These are phyloP conservation scores for Phthorimaea operculella DNA, from an alignment of 1,140 invertebrate genomes.

Conservation along the genomic window DNA sequence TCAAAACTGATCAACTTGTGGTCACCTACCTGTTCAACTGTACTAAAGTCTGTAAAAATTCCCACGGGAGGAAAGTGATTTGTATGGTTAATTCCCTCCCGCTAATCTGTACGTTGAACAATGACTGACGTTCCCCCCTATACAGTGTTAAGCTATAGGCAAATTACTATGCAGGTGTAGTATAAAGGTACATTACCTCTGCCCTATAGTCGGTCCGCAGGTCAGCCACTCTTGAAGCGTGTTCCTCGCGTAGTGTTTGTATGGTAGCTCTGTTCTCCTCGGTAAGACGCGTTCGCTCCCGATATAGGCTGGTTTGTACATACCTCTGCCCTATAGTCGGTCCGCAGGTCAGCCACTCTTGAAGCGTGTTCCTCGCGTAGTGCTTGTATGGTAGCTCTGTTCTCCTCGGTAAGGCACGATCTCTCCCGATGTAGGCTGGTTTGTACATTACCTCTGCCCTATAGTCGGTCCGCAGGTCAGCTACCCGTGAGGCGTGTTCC, in stretches of 20 bases:
- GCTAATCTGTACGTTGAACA: too few species aligned
- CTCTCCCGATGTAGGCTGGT: conserved; percentile 44
- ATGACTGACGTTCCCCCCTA: too few species aligned
- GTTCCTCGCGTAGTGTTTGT: conserved; percentile 45
- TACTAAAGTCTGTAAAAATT: too few species aligned
- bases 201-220: conserved; percentile 71
- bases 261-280: conserved; percentile 49
- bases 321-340: conserved; percentile 72
- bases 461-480: conserved; percentile 71
- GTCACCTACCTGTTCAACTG: too few species aligned
- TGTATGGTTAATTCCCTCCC: too few species aligned
- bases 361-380: conserved; percentile 45
- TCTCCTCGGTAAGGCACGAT: conserved; percentile 45
- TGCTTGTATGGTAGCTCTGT: conserved; percentile 41
- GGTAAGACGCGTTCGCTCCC: conserved; percentile 40
- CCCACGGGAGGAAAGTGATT: too few species aligned
- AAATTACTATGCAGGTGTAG: too few species aligned
- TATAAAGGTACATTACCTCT: conserved; percentile 58
- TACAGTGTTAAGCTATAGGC: too few species aligned
- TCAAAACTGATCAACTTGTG: too few species aligned
- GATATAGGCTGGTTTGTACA: conserved; percentile 32
- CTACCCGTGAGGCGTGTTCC: conserved; percentile 41
- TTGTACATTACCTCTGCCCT: conserved; percentile 67
- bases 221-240: conserved; percentile 53
- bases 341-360: conserved; percentile 65